Base-by-base conservation (phyloP, 2,797 vertebrate genomes). In the Onychomys torridus region DNA sequence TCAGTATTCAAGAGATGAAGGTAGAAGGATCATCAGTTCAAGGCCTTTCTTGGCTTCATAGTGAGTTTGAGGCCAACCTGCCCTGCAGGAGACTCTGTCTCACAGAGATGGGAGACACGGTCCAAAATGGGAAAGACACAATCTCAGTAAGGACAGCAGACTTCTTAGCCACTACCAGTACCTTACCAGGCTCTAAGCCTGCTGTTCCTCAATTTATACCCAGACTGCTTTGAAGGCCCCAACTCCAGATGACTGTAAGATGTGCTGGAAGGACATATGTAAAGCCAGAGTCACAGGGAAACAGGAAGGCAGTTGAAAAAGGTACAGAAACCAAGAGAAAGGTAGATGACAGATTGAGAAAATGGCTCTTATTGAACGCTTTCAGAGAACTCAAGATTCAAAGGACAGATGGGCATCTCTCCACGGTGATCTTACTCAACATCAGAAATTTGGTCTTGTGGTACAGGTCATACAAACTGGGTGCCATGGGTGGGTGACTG, bases 271-370 rank as follows among this genome's bases (percentile, higher is more conserved):
- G 17, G 21, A 71, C 49, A 14, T 43, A 63, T 69, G 25, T 23
- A 59, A 95, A 88, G 16, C n/a, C 27, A 17, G 21, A 55, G 14
- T 49, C 52, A 84, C 17, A 76, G 21, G 37, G 27, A 94, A 23
- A 32, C 57, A 84, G 11, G 40, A 79, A 76, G 34, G 71, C 34
- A 14, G 49, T 14, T 87, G 34, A 77, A 85, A 92, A 92, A 12
- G n/a, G 23, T n/a, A 84, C 29, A 34, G 75, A 73, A 73, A 52
- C 49, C 57, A 14, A 75, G 77, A 94, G 49, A 91, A 65, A 83
- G 63, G 43, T 61, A 75, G 69, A 75, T 6, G 37, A 13, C 49
- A 67, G 12, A 27, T 10, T 13, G 71, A 77, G 49, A 82, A 69
- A 93, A 73, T 8, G 29, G 10, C 13, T 61, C 55, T 43, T 61